A percentile compares a stretch with the other conserved stretches of the same genome.
Conservation (phyloP, 2,888 invertebrate genomes). For the Melanostoma scalare region DNA sequence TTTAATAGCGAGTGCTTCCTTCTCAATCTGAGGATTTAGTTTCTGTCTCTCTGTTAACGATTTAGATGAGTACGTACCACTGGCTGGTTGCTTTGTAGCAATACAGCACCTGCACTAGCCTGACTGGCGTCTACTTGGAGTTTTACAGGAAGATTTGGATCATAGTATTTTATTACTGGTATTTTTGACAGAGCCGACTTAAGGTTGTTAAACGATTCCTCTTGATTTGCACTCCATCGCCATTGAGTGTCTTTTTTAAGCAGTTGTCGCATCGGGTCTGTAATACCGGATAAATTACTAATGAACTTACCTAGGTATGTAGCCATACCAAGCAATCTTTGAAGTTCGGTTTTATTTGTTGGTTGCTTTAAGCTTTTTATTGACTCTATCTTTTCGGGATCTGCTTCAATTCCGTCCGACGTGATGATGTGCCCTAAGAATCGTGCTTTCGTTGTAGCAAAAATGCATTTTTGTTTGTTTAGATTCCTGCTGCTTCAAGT, state of each 20-base stretch:
- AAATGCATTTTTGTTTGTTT: slow-evolving; percentile 33
- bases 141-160: slow-evolving; percentile 30
- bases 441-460: slow-evolving; percentile 28
- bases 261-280: slow-evolving; percentile 27
- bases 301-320: slow-evolving; percentile 43
- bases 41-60: slow-evolving; percentile 34
- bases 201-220: slow-evolving; percentile 31
- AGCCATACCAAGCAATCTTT: slow-evolving; percentile 45
- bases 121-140: slow-evolving; percentile 41
- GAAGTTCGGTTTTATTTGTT: slow-evolving; percentile 31
- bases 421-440: slow-evolving; percentile 39
- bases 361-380: slow-evolving; percentile 30
- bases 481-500: slow-evolving; percentile 24
- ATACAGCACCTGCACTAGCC: slow-evolving; percentile 27
- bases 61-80: slow-evolving; percentile 29
- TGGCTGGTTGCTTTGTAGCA: slow-evolving; percentile 37
- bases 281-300: slow-evolving; percentile 38
- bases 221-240: slow-evolving; percentile 26
- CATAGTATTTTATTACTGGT: slow-evolving; percentile 25
- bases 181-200: slow-evolving; percentile 30
- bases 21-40: slow-evolving; percentile 33
- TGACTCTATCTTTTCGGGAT: slow-evolving; percentile 26
- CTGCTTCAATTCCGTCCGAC: slow-evolving; percentile 35
- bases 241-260: slow-evolving; percentile 45
- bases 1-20: slow-evolving; percentile 23